Evolutionary conservation across 2,113 vertebrate genomes (phyloP), one percentile per base, ranked within the genome.

Genomic region (Sphaerodactylus townsendi): DNA sequence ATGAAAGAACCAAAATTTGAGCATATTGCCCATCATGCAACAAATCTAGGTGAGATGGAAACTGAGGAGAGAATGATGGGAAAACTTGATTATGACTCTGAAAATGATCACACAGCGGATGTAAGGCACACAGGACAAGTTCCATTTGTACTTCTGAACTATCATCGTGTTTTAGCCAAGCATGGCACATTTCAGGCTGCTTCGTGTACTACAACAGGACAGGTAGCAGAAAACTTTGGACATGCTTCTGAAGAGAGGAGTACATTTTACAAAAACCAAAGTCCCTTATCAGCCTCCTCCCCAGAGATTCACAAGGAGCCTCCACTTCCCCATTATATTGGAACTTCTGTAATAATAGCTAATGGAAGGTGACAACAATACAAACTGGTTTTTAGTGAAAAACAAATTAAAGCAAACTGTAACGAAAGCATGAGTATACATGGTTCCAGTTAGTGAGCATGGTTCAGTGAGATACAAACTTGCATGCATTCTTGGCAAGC

Each of bases 321-420:
- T 30, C 88, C 94, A 2, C 94, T 96, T 23, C 97, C 97, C 14
- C 97, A 97, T 72, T 98, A 97, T 86, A 97, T 97, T 19, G 95
- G 98, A 90, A 98, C 98, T 28, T 98, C 98, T 0, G 98, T 99
- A 70, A 99, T 99, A 74, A 99, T 99, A 84, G 97, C 97, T 81
- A 98, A 97, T 5, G 97, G 98, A 86, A 98, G 98, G 97, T 98
- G 97, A 98, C 95, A 72, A 70, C 13, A 78, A 64, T 39, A 7
- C 30, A 1, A 28, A 69, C 4, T 17, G 25, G 70, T 68, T 81
- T n/a, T 46, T 33, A 13, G 19, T 71, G 10, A 1, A 59, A 83
- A 50, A 73, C 21, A 37, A 90, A 88, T 70, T 25, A 92, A 74
- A 50, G 25, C 85, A 87, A 88, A 90, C 74, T 74, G 76, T 30